These are phyloP conservation scores for Lucilia sericata DNA, from an alignment of 1,140 invertebrate genomes.

Conservation along the genomic window DNA sequence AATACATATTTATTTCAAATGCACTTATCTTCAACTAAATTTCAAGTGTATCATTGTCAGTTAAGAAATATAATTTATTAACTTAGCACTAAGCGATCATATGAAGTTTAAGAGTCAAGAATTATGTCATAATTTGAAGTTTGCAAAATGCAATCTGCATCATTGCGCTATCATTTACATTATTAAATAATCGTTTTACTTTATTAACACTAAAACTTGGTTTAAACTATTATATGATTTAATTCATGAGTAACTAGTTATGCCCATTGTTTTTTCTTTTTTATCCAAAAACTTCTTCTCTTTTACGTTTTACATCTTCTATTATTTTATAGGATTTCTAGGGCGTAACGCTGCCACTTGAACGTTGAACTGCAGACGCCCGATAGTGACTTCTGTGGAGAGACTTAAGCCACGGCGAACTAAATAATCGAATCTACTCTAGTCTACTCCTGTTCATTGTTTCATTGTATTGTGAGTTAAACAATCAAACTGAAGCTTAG, in stretches of 20 bases:
- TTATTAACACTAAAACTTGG: no score
- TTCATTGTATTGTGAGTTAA: neutral
- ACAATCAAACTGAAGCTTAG: constrained; percentile 22
- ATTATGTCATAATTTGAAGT: no score
- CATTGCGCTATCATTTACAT: no score
- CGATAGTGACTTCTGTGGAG: constrained; percentile 66
- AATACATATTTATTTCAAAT: no score
- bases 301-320: neutral
- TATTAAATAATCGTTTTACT: no score
- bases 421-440: constrained; percentile 5
- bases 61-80: no score
- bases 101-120: no score
- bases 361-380: constrained; percentile 68
- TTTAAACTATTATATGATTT: neutral
- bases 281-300: neutral
- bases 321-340: constrained; percentile 28
- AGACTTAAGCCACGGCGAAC: constrained; percentile 41
- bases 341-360: constrained; percentile 61
- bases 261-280: neutral
- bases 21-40: no score
- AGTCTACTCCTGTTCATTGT: constrained; percentile 37
- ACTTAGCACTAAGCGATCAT: no score
- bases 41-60: no score
- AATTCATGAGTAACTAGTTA: neutral
- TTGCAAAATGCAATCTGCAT: no score